Conservation (phyloP, 1,140 invertebrate species). For the Goniozus legneri region DNA sequence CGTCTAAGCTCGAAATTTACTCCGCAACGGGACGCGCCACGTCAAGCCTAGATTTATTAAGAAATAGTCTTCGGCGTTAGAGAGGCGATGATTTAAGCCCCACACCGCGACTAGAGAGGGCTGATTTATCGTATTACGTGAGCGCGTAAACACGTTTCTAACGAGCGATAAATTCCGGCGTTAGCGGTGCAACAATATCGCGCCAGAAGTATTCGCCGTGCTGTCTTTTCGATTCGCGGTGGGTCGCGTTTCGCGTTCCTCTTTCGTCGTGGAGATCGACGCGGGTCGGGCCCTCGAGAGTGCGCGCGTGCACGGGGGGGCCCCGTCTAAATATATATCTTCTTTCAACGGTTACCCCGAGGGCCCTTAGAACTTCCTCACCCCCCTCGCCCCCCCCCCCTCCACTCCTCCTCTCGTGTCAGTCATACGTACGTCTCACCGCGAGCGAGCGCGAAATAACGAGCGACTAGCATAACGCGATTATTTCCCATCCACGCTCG, state of each 20-base stretch:
- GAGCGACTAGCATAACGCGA: conserved; percentile 6
- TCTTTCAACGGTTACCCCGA: conserved; percentile 9
- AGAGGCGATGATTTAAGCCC: neutral
- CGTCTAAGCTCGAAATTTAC: too few relatives aligned
- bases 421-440: conserved; percentile 12
- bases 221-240: too few relatives aligned
- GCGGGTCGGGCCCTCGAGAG: neutral
- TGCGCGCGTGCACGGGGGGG: neutral
- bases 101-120: too few relatives aligned
- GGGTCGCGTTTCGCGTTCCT: too few relatives aligned
- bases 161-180: neutral
- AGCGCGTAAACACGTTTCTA: neutral
- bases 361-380: conserved; percentile 16
- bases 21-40: too few relatives aligned
- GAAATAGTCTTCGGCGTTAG: neutral
- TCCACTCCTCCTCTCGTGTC: conserved; percentile 14
- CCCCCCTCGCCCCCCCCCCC: too few relatives aligned
- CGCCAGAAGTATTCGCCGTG: neutral
- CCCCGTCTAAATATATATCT: conserved; percentile 24
- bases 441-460: conserved; percentile 17
- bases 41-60: conserved; percentile 1
- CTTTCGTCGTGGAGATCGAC: too few relatives aligned
- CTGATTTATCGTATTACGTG: neutral
- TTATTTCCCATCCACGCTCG: too few relatives aligned
- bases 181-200: neutral